Evolutionary conservation across 2,113 vertebrate species (phyloP), one percentile per base, ranked within the genome.

Genomic region (Azemiops feae): DNA sequence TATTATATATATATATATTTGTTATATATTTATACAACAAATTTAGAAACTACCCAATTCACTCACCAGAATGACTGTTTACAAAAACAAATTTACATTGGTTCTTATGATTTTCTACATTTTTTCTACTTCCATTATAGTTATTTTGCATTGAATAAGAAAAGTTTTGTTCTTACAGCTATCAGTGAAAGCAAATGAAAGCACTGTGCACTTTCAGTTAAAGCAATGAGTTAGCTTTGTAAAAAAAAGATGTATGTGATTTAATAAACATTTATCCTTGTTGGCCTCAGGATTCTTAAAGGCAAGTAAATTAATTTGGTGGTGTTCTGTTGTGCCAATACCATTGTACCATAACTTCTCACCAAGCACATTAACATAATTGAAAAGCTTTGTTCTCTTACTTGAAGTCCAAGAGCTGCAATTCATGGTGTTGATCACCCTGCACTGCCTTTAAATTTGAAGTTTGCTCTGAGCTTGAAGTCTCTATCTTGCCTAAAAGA

Each of bases 351-450:
- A 91, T 96, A 52, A 39, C 1, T 27, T 87, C 96, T 45, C 10
- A 69, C 52, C 11, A 64, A 85, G 91, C 92, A 81, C 93, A 97
- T 94, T 96, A 96, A 93, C 86, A 88, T 89, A 95, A 96, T 95
- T 95, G 93, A 97, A 97, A 97, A 91, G 64, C 43, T 93, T 95
- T 57, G 52, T 89, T 96, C 94, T 96, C 97, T 96, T 97, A 98
- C 98, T 97, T 98, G 96, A 97, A 96, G 95, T 98, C 97, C 96
- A 98, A 96, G 95, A 97, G 94, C 87, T 98, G 97, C 92, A 98
- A 92, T 96, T 98, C 95, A 0, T 96, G 97, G 1, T 93, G 97
- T 91, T 98, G 96, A 88, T 98, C 97, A 94, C 97, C 97, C 89
- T 97, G 96, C 93, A 96, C 90, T 89, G 94, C 95, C 95, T 97